Evolutionary conservation across 2,113 vertebrate genomes (phyloP).

Genomic region (Ginglymostoma cirratum): DNA sequence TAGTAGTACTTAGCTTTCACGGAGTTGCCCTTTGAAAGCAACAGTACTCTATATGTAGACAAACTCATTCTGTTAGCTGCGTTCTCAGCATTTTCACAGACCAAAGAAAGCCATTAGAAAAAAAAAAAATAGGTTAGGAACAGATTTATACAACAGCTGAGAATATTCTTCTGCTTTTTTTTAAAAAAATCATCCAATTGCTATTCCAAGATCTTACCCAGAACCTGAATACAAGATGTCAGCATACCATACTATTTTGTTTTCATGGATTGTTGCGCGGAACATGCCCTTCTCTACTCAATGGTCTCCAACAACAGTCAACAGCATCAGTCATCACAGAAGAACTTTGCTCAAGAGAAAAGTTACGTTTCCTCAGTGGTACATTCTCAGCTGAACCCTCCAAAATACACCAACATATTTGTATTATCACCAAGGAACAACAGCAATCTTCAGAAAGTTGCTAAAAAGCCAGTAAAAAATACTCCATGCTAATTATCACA

Average conservation of each 20-base stretch:
- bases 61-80: not conserved
- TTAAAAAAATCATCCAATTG: not conserved
- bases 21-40: not conserved
- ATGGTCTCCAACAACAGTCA: not conserved
- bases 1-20: not conserved
- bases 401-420: not conserved
- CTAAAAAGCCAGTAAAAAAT: too few species aligned
- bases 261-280: too few species aligned
- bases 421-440: not conserved
- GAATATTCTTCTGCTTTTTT: not conserved
- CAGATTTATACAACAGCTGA: slow-evolving; percentile 16
- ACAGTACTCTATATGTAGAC: not conserved
- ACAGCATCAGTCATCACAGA: not conserved
- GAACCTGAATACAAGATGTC: not conserved
- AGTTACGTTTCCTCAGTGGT: not conserved
- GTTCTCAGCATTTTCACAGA: not conserved
- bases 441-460: not conserved
- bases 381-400: not conserved
- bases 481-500: not conserved
- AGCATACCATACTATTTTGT: not conserved
- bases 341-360: not conserved
- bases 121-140: not conserved
- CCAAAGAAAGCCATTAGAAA: not conserved
- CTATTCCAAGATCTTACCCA: not conserved
- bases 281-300: not conserved